These are phyloP conservation scores for Turnix velox DNA, from an alignment of 2,113 vertebrate genomes.

Conservation along the genomic window DNA sequence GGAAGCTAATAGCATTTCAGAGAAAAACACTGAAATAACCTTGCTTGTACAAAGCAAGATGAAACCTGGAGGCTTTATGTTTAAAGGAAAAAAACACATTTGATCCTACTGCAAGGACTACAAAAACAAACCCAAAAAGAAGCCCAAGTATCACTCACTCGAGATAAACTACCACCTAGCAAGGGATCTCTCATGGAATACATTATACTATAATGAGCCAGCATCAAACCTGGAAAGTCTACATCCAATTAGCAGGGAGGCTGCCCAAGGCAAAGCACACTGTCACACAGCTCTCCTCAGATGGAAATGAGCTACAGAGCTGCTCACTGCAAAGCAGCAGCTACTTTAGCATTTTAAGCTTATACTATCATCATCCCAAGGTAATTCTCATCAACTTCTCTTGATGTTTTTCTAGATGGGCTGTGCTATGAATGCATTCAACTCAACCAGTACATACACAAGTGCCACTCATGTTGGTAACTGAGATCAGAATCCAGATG, in stretches of 20 bases:
- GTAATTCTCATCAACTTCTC: neutral
- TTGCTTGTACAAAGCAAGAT: neutral
- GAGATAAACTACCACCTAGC: neutral
- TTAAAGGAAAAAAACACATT: neutral
- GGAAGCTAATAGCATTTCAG: neutral
- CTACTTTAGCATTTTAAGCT: neutral
- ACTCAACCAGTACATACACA: neutral
- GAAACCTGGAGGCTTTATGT: neutral
- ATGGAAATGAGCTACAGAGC: neutral
- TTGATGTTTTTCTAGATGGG: neutral
- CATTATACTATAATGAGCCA: neutral
- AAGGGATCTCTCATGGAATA: neutral
- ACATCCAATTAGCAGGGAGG: neutral
- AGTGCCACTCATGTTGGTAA: fast-evolving
- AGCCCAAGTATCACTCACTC: neutral
- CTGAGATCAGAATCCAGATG: neutral
- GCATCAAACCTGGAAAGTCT: neutral
- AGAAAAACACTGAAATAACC: neutral
- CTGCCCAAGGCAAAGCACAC: neutral
- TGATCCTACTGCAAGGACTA: neutral
- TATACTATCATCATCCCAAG: neutral
- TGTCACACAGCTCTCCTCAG: neutral
- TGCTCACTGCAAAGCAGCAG: neutral
- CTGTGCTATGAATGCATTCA: neutral
- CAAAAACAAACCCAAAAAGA: neutral